These are phyloP conservation scores for Calidris pygmaea DNA, from an alignment of 2,113 vertebrate species.

Conservation along the genomic window DNA sequence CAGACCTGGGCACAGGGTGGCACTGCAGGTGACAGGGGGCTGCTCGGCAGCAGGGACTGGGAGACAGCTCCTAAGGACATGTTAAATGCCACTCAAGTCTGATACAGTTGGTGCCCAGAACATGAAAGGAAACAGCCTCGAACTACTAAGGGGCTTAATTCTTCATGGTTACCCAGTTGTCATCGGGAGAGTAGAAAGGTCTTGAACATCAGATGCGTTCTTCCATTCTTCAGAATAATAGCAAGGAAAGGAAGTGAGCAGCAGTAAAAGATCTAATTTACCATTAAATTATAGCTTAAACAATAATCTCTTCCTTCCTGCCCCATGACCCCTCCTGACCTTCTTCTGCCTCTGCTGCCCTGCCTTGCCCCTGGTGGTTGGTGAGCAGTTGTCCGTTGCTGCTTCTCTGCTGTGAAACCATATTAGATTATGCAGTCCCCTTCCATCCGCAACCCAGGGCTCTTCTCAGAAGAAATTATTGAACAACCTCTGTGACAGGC, in stretches of 20 bases:
- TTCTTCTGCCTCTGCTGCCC: neutral
- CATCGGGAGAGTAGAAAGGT: neutral
- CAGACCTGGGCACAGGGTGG: neutral
- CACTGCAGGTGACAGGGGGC: too few relatives aligned
- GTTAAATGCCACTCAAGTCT: neutral
- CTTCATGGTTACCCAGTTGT: neutral
- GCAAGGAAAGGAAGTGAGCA: neutral
- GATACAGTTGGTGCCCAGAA: neutral
- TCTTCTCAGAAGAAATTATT: neutral
- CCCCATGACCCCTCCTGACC: neutral
- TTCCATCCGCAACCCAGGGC: neutral
- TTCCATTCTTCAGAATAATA: neutral
- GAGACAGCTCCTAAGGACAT: neutral
- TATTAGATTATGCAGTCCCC: neutral
- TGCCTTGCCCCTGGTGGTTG: neutral
- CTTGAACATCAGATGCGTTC: neutral
- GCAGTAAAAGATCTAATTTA: neutral
- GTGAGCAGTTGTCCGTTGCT: rapidly evolving
- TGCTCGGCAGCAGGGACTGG: neutral
- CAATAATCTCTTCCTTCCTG: neutral
- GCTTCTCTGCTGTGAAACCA: neutral
- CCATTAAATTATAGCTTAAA: neutral
- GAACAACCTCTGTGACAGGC: neutral
- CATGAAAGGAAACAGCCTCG: neutral
- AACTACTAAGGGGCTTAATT: neutral